These are phyloP conservation scores for Odontesthes bonariensis DNA, from an alignment of 2,113 vertebrate species.

Conservation along the genomic window DNA sequence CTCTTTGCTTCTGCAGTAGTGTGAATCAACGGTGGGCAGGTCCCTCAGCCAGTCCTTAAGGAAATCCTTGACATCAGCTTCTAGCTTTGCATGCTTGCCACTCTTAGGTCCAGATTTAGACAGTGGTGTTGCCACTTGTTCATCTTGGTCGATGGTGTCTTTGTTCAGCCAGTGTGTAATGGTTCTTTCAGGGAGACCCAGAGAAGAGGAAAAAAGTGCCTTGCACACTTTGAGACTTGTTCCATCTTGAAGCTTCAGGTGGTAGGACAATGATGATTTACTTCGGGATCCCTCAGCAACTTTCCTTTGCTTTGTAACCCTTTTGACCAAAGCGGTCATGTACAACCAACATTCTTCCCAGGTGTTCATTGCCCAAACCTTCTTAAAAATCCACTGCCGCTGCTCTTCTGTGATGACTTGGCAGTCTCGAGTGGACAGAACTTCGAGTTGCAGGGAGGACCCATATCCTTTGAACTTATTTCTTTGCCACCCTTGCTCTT, in stretches of 20 bases:
- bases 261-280: background rate
- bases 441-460: slow-evolving; percentile 1
- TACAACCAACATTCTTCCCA: background rate
- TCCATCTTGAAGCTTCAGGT: background rate
- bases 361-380: slow-evolving; percentile 8
- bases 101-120: slow-evolving; percentile 10
- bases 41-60: slow-evolving; percentile 14
- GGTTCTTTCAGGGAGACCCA: background rate
- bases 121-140: background rate
- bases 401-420: slow-evolving; percentile 19
- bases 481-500: slow-evolving; percentile 17
- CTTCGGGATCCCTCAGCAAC: background rate
- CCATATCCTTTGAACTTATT: slow-evolving; percentile 4
- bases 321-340: background rate
- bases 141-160: background rate
- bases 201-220: background rate
- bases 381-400: slow-evolving; percentile 9
- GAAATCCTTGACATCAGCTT: slow-evolving; percentile 16
- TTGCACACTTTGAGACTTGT: background rate
- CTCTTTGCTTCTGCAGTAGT: background rate
- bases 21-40: slow-evolving; percentile 3
- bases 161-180: background rate
- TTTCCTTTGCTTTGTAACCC: background rate
- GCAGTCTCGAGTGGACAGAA: slow-evolving; percentile 7
- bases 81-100: slow-evolving; percentile 13